A percentile compares a stretch with the other conserved stretches of the same genome.
phyloP scores from a whole-genome alignment of 1,140 invertebrate genomes.

The Apis cerana region DNA sequence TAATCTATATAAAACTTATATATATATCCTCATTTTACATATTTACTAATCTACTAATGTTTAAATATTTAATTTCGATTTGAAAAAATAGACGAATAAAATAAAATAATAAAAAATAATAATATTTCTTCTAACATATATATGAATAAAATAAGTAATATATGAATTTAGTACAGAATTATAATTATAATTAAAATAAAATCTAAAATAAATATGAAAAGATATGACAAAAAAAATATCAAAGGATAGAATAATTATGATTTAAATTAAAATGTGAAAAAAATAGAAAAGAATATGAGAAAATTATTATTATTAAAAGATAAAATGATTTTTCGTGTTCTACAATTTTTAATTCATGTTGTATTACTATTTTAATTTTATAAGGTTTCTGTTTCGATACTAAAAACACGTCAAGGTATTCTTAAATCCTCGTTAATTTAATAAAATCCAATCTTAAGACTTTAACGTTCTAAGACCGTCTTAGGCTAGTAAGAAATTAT shows the following conservation, averaged over 20 bases:
- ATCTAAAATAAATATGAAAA: no score
- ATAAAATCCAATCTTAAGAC: conserved; percentile 77
- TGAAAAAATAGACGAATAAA: no score
- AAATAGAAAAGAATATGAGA: background rate
- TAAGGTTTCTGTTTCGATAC: conserved; percentile 67
- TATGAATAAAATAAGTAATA: background rate
- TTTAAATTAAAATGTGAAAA: background rate
- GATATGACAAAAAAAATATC: conserved; percentile 9
- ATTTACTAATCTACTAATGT: no score
- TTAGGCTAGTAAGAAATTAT: conserved; percentile 69
- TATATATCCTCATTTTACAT: background rate
- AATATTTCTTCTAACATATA: background rate
- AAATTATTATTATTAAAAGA: conserved; percentile 36
- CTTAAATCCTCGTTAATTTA: conserved; percentile 77
- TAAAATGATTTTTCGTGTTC: conserved; percentile 16
- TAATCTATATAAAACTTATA: conserved; percentile 35
- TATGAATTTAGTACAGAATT: background rate
- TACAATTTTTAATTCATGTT: conserved; percentile 6
- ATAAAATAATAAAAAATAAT: background rate
- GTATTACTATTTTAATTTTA: conserved; percentile 51
- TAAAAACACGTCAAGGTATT: conserved; percentile 78
- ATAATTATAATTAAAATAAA: background rate
- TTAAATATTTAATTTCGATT: background rate
- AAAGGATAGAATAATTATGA: conserved; percentile 27
- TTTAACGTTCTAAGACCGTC: conserved; percentile 71